Base-by-base conservation (phyloP, 2,888 invertebrate species). In the Acleris holmiana region DNA sequence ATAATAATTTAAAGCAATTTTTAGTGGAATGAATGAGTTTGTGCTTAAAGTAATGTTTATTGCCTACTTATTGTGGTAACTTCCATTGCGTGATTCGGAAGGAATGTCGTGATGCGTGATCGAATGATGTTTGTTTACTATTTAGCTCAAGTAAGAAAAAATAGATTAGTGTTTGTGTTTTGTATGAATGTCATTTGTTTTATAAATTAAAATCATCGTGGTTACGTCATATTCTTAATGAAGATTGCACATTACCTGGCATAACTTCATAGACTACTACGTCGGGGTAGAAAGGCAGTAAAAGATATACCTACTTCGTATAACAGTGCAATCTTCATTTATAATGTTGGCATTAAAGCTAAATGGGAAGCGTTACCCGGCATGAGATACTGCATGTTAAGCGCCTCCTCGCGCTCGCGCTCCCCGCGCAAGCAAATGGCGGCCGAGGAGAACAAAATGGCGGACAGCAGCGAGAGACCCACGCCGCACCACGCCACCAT, bases 341-440 rank as follows among this genome's bases (percentile, higher is more conserved):
- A 29, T 19, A 7, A 15, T 47, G 15, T 2, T 19, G 18, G 49
- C 17, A 15, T 71, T 76, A 74, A 61, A 66, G 10, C 50, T 48
- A 65, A 41, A 60, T 60, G 60, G 48, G 54, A 59, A 81, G 82
- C 83, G 75, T 86, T 95, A 98, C 98, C 98, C 93, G 98, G 98
- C 98, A 98, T 98, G 93, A 98, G 95, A 93, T 98, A 98, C 95
- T 98, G 98, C 96, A 98, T 97, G 94, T 98, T 98, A 94, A 98
- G 95, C 91, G 98, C 97, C 93, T 98, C 98, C 91, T 98, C 98
- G 89, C 97, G 95, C 93, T 98, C 98, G 85, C 97, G 95, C 93
- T 98, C 98, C 89, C 96, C 97, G 88, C 97, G 95, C 89, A 98
- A 95, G 93, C 98, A 98, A 93, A 98, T 96, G 86, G 98, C 98